Evolutionary conservation across 2,113 vertebrate genomes (phyloP).

Genomic region (Chelonoidis abingdonii): DNA sequence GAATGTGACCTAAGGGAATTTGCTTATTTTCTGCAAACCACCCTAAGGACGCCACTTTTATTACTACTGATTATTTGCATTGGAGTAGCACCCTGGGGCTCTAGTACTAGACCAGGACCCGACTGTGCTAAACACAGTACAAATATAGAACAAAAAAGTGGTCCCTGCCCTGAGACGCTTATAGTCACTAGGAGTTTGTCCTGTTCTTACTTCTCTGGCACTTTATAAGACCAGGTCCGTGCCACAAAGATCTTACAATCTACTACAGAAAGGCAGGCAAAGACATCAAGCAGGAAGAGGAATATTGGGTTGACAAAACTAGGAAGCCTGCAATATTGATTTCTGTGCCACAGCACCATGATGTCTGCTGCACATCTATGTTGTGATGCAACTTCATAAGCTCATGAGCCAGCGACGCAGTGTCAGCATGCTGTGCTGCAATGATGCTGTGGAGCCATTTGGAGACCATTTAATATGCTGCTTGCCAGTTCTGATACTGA

Average conservation of each 20-base stretch:
- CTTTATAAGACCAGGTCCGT: not conserved
- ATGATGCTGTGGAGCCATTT: not conserved
- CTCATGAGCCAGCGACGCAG: not conserved
- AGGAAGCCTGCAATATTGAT: not conserved
- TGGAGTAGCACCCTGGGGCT: not conserved
- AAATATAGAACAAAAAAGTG: not conserved
- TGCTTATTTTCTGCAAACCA: not conserved
- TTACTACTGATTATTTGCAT: not conserved
- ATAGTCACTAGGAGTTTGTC: rapidly evolving
- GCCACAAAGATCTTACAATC: not conserved
- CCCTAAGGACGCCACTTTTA: not conserved
- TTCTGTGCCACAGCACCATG: not conserved
- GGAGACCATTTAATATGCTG: not conserved
- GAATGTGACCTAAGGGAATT: not conserved
- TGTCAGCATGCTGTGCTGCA: not conserved
- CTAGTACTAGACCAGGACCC: not conserved
- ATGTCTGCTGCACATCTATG: too few species aligned
- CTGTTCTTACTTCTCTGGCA: not conserved
- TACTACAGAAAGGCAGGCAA: rapidly evolving
- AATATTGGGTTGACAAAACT: not conserved
- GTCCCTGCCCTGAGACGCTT: rapidly evolving
- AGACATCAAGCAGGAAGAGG: not conserved
- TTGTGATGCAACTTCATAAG: not conserved
- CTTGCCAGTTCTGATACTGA: not conserved
- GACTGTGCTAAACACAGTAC: not conserved